Conservation (phyloP, 2,113 vertebrate genomes). For the Acanthisitta chloris region DNA sequence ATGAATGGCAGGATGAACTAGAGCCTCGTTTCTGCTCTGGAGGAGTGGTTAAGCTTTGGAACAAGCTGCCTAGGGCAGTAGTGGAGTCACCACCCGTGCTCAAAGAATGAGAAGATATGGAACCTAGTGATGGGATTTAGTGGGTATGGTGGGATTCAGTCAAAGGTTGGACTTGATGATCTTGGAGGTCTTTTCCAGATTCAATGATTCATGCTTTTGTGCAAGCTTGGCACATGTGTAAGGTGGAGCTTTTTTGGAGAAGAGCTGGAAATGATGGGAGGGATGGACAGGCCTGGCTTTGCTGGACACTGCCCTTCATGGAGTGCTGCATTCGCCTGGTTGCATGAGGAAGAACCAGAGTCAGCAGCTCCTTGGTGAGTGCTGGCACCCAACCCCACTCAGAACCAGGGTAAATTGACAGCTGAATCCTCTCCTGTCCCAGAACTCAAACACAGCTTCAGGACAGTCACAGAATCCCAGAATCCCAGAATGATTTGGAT, state of each 20-base stretch:
- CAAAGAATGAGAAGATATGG: not conserved
- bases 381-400: not conserved
- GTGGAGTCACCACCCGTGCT: not conserved
- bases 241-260: not conserved
- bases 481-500: not conserved
- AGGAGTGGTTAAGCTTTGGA: not conserved
- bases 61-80: not conserved
- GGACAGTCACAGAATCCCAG: not conserved
- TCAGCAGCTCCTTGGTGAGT: accelerated
- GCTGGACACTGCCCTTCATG: not conserved
- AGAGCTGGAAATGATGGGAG: not conserved
- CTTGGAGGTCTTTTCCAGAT: not conserved
- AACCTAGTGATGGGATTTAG: not conserved
- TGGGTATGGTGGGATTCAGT: not conserved
- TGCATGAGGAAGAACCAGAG: not conserved
- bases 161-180: not conserved
- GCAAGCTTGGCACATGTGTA: not conserved
- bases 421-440: too few relatives aligned
- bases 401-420: not conserved
- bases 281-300: not conserved
- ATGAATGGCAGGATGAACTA: not conserved
- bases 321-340: not conserved
- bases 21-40: not conserved
- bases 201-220: not conserved
- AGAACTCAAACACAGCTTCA: not conserved